Percentiles rank a stretch among this genome's conserved stretches.
These are phyloP conservation scores for Megalops cyprinoides DNA, from an alignment of 2,797 vertebrate species.

Conservation along the genomic window DNA sequence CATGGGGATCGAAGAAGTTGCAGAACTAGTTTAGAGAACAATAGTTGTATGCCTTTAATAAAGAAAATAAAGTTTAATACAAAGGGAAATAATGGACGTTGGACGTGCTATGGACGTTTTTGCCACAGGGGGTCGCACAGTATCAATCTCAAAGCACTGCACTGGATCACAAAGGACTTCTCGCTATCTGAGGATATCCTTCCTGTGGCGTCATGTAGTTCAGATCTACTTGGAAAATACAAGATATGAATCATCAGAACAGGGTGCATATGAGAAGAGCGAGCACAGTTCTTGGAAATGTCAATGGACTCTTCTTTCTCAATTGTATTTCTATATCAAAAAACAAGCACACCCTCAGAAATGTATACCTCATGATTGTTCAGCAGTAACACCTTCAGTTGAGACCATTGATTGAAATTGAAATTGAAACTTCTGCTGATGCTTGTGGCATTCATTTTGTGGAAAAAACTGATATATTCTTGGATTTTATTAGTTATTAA, in stretches of 20 bases:
- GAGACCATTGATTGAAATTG: background rate
- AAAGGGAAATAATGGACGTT: background rate
- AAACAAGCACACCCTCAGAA: background rate
- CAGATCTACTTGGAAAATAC: background rate
- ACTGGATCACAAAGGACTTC: background rate
- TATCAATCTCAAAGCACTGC: background rate
- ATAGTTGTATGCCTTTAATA: background rate
- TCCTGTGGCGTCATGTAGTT: constrained; percentile 11
- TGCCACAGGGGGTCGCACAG: constrained; percentile 25
- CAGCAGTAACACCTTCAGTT: background rate
- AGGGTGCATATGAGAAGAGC: background rate
- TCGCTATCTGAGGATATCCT: constrained; percentile 6
- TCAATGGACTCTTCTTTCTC: background rate
- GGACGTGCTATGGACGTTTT: background rate
- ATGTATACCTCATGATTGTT: background rate
- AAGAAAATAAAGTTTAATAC: background rate
- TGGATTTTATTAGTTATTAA: background rate
- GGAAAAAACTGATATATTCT: background rate
- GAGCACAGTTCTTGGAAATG: constrained; percentile 17
- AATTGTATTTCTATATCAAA: background rate
- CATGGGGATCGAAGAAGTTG: background rate
- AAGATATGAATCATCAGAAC: constrained; percentile 25
- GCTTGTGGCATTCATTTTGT: background rate
- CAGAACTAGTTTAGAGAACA: constrained; percentile 22
- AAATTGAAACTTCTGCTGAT: background rate